Percentiles rank a stretch among this genome's conserved stretches.
Evolutionary conservation across 2,113 vertebrate species (phyloP).

Genomic region (Esox niger): DNA sequence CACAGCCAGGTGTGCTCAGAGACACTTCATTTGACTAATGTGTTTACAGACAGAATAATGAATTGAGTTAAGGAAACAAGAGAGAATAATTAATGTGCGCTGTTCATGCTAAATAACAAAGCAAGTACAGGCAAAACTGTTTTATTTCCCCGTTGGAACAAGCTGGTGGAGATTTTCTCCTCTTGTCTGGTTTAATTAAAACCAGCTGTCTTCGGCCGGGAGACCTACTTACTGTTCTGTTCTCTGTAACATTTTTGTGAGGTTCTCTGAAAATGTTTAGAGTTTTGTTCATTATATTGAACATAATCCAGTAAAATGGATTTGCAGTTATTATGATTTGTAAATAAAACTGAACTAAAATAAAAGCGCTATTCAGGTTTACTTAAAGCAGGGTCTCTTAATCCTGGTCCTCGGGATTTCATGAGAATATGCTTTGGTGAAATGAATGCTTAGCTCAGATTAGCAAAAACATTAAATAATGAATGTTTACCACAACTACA

Average conservation of each 20-base stretch:
- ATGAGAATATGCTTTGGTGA: no score
- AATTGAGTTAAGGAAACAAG: conserved; percentile 53
- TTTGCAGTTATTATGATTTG: no score
- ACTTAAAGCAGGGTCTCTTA: no score
- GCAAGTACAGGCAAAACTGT: conserved; percentile 69
- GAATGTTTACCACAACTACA: no score
- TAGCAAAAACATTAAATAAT: no score
- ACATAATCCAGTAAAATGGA: neutral
- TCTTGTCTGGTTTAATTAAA: conserved; percentile 59
- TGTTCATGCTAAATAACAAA: conserved; percentile 68
- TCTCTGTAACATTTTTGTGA: conserved; percentile 48
- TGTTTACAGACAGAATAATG: conserved; percentile 64
- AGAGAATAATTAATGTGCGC: conserved; percentile 65
- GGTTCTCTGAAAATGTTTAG: conserved; percentile 53
- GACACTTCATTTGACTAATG: conserved; percentile 65
- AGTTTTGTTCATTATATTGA: conserved; percentile 30
- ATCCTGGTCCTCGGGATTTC: no score
- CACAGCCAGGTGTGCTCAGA: conserved; percentile 59
- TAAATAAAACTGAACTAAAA: no score
- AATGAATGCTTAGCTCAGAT: no score
- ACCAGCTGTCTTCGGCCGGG: conserved; percentile 55
- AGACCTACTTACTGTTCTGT: conserved; percentile 56
- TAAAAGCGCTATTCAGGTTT: no score
- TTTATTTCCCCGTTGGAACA: conserved; percentile 63
- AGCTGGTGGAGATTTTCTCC: neutral